phyloP scores from a whole-genome alignment of 2,113 vertebrate genomes.

The Larimichthys crocea region DNA sequence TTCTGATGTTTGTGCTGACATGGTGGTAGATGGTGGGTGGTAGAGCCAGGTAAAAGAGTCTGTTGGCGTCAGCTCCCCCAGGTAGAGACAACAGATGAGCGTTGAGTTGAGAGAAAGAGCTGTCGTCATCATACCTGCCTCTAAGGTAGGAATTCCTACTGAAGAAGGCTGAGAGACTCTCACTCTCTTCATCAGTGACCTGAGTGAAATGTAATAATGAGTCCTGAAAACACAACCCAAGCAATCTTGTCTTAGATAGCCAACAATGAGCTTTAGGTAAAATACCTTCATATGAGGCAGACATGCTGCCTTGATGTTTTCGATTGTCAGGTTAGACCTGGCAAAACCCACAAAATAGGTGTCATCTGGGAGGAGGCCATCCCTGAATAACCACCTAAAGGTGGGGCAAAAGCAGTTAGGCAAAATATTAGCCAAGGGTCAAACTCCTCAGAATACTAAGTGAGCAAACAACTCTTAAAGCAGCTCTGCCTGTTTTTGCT shows the following conservation, averaged over 20 bases:
- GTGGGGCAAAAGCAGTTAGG: conserved; percentile 10
- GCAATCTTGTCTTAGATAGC: not conserved
- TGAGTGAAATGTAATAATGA: conserved; percentile 25
- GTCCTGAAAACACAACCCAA: not conserved
- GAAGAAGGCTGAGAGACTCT: conserved; percentile 73
- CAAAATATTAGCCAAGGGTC: conserved; percentile 21
- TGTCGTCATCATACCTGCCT: conserved; percentile 69
- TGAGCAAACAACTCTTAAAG: conserved; percentile 1
- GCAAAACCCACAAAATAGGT: conserved; percentile 90
- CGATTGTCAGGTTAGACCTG: conserved; percentile 87
- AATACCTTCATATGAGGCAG: conserved; percentile 89
- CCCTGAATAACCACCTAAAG: conserved; percentile 91
- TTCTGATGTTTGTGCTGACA: conserved; percentile 73
- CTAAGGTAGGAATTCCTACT: conserved; percentile 77
- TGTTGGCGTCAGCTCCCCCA: conserved; percentile 80
- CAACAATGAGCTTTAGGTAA: not conserved
- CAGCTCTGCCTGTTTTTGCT: not conserved
- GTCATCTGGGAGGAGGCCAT: conserved; percentile 88
- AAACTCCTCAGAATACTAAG: conserved; percentile 1
- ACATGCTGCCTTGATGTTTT: conserved; percentile 86
- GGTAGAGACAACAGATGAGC: conserved; percentile 73
- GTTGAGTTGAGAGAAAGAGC: conserved; percentile 73
- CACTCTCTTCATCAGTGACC: conserved; percentile 65
- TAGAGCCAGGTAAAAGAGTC: conserved; percentile 90
- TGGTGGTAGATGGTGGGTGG: conserved; percentile 73